phyloP scores from a whole-genome alignment of 1,140 invertebrate genomes.

The Myzus persicae region DNA sequence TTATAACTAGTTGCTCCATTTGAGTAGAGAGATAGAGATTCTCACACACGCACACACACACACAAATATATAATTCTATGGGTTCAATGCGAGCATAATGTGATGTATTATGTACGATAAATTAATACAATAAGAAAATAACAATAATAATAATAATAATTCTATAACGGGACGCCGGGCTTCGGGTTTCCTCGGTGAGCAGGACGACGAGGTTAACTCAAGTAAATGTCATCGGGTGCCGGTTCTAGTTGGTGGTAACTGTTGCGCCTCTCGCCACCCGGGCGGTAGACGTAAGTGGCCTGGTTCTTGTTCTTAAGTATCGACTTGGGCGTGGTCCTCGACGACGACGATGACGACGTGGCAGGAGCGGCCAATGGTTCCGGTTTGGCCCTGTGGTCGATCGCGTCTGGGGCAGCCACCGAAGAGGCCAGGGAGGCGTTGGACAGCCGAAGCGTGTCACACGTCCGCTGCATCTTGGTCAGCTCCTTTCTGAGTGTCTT shows the following conservation, averaged over 20 bases:
- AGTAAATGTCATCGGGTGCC: not conserved
- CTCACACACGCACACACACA: not conserved
- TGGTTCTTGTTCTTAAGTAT: constrained; percentile 68
- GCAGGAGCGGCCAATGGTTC: not conserved
- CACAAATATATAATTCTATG: not conserved
- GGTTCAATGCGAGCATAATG: not conserved
- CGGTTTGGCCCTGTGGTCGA: not conserved
- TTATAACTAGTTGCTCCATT: not conserved
- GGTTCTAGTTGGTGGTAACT: not conserved
- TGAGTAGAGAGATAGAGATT: not conserved
- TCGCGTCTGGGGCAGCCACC: not conserved
- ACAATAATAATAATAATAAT: not conserved
- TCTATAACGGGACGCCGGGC: not conserved
- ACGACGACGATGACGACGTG: constrained; percentile 64
- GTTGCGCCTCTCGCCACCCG: not conserved
- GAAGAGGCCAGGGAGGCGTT: constrained; percentile 44
- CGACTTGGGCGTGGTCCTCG: constrained; percentile 65
- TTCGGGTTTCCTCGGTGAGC: not conserved
- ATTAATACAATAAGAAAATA: no score
- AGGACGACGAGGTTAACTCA: not conserved
- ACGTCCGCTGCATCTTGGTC: constrained; percentile 79
- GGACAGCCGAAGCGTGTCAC: constrained; percentile 65
- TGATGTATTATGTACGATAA: not conserved
- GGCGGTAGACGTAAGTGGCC: constrained; percentile 42
- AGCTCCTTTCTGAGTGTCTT: constrained; percentile 71